Percentiles rank a stretch among this genome's conserved stretches.
Conservation (phyloP, 2,888 invertebrate genomes). For the Fabriciana adippe region DNA sequence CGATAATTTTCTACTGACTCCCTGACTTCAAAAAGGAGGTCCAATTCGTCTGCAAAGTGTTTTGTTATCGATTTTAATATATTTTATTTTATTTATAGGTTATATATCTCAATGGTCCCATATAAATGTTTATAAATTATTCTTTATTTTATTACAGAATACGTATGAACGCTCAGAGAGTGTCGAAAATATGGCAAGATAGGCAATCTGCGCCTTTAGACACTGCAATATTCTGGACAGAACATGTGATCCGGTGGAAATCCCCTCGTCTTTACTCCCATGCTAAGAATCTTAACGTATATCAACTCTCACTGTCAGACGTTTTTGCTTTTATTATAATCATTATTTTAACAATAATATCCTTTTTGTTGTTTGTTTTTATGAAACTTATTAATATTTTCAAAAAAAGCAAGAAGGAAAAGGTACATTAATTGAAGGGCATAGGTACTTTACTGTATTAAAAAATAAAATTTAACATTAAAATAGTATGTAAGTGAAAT, state of each 20-base stretch:
- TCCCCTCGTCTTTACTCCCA: conserved; percentile 58
- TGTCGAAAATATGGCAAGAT: conserved; percentile 79
- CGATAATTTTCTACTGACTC: no score
- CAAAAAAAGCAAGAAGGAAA: conserved; percentile 13
- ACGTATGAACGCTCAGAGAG: conserved; percentile 64
- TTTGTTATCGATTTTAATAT: no score
- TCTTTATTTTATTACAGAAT: conserved; percentile 54
- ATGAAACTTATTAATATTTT: conserved; percentile 43
- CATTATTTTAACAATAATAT: conserved; percentile 47
- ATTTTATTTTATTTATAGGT: not conserved
- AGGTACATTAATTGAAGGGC: not conserved
- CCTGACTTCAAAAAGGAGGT: no score
- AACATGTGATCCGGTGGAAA: conserved; percentile 77
- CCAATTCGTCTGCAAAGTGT: no score
- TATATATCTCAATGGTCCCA: not conserved
- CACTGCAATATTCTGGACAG: conserved; percentile 82
- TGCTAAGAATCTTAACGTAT: conserved; percentile 58
- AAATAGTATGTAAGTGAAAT: no score
- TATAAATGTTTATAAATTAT: not conserved
- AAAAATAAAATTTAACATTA: no score
- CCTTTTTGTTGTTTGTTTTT: conserved; percentile 51
- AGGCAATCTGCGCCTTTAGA: conserved; percentile 77
- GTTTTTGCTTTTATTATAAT: conserved; percentile 57
- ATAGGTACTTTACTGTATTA: not conserved
- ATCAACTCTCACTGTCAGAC: conserved; percentile 62